Base-by-base conservation (phyloP, 2,888 invertebrate species). In the Aleiodes testaceus region DNA sequence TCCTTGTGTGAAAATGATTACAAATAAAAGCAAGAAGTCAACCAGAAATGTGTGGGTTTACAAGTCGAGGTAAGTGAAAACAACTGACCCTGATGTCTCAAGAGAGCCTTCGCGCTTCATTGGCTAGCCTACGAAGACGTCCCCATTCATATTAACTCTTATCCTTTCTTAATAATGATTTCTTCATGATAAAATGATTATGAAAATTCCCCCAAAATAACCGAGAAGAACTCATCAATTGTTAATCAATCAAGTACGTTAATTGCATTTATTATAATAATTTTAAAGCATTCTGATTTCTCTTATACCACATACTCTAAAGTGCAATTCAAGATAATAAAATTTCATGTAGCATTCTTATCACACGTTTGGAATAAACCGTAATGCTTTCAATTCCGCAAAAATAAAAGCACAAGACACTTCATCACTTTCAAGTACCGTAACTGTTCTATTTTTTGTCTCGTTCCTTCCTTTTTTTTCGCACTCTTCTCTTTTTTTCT, bases 31-130 rank as follows among this genome's bases (percentile, higher is more conserved):
- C 16, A 16, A 42, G 16, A 16, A 59, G 42, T 59, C 20, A 59
- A 14, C 16, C 14, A 11, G 36, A 36, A 36, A 11, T 9, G 42
- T 42, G 59, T 36, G 42, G 59, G 36, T 59, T 59, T 59, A 36
- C 36, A 18, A 59, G 59, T 42, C 42, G 59, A 59, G 59, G 59
- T 59, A 59, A 59, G 59, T 59, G 59, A 59, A 63, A 68, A 76
- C 72, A 74, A 72, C 74, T 75, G 76, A 76, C 76, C 76, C 74
- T 76, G 76, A 75, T 74, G 72, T 69, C 18, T 47, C 26, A 45
- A 16, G 22, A 50, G 67, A 67, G 45, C 67, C 55, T 67, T 55
- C 59, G 42, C 42, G 55, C 55, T 36, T 36, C 36, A 55, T 55
- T 42, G 59, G 36, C 59, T n/a, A 42, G 42, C 18, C 42, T 36